phyloP scores from a whole-genome alignment of 2,113 vertebrate genomes.

The Tautogolabrus adspersus region DNA sequence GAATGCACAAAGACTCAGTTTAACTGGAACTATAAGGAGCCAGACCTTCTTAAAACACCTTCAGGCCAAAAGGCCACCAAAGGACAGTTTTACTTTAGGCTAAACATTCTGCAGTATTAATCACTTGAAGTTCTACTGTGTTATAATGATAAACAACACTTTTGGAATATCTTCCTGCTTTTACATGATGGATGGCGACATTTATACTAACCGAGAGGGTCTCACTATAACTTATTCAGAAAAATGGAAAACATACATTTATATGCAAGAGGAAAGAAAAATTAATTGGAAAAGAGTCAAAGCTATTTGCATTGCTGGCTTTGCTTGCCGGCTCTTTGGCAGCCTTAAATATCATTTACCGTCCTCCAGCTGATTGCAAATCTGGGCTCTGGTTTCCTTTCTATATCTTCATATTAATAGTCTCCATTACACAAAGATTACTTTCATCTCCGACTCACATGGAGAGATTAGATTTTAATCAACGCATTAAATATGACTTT shows the following conservation, averaged over 20 bases:
- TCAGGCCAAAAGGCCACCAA: too few relatives aligned
- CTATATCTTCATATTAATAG: constrained; percentile 83
- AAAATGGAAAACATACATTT: constrained; percentile 27
- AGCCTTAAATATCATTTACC: constrained; percentile 64
- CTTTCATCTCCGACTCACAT: constrained; percentile 78
- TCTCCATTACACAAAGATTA: constrained; percentile 81
- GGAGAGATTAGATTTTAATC: constrained; percentile 82
- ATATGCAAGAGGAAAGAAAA: constrained; percentile 26
- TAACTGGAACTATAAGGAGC: too few relatives aligned
- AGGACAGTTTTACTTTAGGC: too few relatives aligned
- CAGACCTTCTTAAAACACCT: too few relatives aligned
- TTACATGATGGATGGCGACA: neutral
- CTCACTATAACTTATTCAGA: neutral
- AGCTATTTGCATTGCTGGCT: constrained; percentile 58
- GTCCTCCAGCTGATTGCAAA: constrained; percentile 73
- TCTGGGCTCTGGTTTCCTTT: constrained; percentile 71
- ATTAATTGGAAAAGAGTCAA: constrained; percentile 27
- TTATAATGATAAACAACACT: neutral
- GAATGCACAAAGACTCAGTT: too few relatives aligned
- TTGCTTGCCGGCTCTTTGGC: constrained; percentile 60
- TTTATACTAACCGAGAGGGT: neutral
- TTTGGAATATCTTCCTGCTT: neutral
- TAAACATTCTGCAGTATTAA: too few relatives aligned
- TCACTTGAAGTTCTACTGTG: too few relatives aligned
- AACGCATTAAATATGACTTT: constrained; percentile 79